A percentile compares a stretch with the other conserved stretches of the same genome.
Evolutionary conservation across 2,888 invertebrate genomes (phyloP).

Genomic region (Pristionchus exspectatus): DNA sequence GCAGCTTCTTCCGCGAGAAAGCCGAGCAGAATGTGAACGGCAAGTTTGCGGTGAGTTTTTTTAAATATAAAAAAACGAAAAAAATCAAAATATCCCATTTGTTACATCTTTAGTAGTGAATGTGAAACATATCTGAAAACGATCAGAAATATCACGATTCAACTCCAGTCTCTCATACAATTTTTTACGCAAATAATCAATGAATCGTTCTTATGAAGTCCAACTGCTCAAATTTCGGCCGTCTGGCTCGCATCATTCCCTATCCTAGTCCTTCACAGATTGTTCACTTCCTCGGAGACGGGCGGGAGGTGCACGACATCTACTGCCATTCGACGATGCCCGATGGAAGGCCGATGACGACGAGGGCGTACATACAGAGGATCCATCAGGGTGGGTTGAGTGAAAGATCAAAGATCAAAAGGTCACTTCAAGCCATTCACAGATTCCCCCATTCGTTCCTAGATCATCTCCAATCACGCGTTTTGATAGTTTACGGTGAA

Average conservation of each 20-base stretch:
- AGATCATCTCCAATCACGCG: no score
- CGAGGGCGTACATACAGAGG: constrained; percentile 64
- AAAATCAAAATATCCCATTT: not conserved
- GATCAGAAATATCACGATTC: not conserved
- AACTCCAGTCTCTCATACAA: not conserved
- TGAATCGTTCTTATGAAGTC: not conserved
- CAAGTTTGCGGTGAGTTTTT: constrained; percentile 68
- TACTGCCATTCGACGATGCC: constrained; percentile 65
- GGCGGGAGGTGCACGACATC: constrained; percentile 70
- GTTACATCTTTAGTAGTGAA: not conserved
- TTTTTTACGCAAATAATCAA: not conserved
- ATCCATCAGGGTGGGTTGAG: constrained; percentile 63
- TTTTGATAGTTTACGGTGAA: no score
- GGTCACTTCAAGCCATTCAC: no score
- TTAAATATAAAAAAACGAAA: no score
- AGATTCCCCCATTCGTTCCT: no score
- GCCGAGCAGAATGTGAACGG: constrained; percentile 75
- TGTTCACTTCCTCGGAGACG: constrained; percentile 76
- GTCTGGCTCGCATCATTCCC: no score
- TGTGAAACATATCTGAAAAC: not conserved
- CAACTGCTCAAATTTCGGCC: not conserved
- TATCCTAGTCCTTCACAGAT: constrained; percentile 60
- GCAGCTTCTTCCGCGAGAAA: constrained; percentile 72
- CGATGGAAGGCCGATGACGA: constrained; percentile 58
- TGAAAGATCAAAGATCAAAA: not conserved